Evolutionary conservation across 2,797 vertebrate genomes (phyloP).

Genomic region (Oreortyx pictus): DNA sequence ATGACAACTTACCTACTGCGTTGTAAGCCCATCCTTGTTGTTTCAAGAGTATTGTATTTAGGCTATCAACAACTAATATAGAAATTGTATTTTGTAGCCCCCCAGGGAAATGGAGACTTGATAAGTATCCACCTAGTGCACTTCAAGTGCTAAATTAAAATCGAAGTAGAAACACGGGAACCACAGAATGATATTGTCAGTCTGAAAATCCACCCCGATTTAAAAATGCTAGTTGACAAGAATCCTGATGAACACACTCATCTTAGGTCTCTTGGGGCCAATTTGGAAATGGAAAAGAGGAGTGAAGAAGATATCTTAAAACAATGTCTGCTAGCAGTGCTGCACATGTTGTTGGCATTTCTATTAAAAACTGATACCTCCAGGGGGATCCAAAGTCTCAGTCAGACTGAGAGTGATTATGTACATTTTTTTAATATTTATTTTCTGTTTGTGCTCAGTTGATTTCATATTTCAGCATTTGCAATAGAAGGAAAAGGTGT

Average conservation of each 20-base stretch:
- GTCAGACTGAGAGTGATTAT: background rate
- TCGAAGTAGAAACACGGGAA: constrained; percentile 78
- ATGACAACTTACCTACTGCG: constrained; percentile 58
- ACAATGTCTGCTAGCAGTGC: constrained; percentile 60
- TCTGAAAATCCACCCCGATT: constrained; percentile 79
- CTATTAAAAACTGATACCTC: constrained; percentile 39
- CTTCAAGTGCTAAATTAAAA: constrained; percentile 89
- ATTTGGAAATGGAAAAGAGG: constrained; percentile 79
- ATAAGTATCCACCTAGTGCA: constrained; percentile 78
- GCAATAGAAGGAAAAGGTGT: background rate
- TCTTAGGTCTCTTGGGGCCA: constrained; percentile 79
- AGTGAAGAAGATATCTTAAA: constrained; percentile 72
- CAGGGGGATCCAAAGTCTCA: background rate
- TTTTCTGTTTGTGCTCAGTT: background rate
- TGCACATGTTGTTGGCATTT: constrained; percentile 13
- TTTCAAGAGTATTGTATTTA: constrained; percentile 74
- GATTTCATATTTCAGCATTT: background rate
- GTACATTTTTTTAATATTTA: background rate
- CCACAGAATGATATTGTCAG: constrained; percentile 84
- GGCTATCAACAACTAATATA: constrained; percentile 80
- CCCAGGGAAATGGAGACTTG: constrained; percentile 84
- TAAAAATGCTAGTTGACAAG: constrained; percentile 76
- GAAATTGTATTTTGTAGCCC: constrained; percentile 82
- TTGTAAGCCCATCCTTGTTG: constrained; percentile 67
- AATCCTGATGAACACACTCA: constrained; percentile 79